A percentile compares a stretch with the other conserved stretches of the same genome.
Evolutionary conservation across 2,888 invertebrate species (phyloP).

Genomic region (Diploptera punctata): DNA sequence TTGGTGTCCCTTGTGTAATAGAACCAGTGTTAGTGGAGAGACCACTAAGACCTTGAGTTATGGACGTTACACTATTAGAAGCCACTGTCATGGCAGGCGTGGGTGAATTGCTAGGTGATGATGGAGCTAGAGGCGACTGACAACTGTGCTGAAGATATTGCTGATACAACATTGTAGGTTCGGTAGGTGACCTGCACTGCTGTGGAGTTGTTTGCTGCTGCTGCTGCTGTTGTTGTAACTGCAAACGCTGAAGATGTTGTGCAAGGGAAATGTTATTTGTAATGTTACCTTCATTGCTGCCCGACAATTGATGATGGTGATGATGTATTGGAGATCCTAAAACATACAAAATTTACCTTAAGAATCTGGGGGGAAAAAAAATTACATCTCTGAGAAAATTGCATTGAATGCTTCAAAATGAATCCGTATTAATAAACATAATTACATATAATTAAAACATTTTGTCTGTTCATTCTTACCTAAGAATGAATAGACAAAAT

Average conservation of each 20-base stretch:
- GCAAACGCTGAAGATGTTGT: slow-evolving; percentile 56
- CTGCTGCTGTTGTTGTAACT: slow-evolving; percentile 49
- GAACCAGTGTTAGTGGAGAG: slow-evolving; percentile 74
- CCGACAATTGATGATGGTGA: slow-evolving; percentile 50
- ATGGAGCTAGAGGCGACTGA: not conserved
- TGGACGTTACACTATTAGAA: slow-evolving; percentile 57
- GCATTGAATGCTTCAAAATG: too few relatives aligned
- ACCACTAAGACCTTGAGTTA: slow-evolving; percentile 73
- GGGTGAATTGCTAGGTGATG: not conserved
- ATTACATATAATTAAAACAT: too few relatives aligned
- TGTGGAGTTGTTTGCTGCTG: not conserved
- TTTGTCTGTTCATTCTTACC: too few relatives aligned
- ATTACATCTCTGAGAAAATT: too few relatives aligned
- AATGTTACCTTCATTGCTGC: slow-evolving; percentile 58
- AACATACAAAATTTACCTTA: slow-evolving; percentile 41
- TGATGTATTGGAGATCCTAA: slow-evolving; percentile 70
- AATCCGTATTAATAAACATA: too few relatives aligned
- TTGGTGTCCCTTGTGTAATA: slow-evolving; percentile 75
- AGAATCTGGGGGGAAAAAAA: too few relatives aligned
- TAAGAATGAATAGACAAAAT: too few relatives aligned
- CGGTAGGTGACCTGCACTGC: not conserved
- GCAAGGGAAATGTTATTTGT: slow-evolving; percentile 52
- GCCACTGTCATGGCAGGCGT: slow-evolving; percentile 13
- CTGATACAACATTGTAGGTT: not conserved
- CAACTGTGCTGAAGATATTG: not conserved